Base-by-base conservation (phyloP, 2,888 invertebrate genomes). In the Sarcophaga rosellei region DNA sequence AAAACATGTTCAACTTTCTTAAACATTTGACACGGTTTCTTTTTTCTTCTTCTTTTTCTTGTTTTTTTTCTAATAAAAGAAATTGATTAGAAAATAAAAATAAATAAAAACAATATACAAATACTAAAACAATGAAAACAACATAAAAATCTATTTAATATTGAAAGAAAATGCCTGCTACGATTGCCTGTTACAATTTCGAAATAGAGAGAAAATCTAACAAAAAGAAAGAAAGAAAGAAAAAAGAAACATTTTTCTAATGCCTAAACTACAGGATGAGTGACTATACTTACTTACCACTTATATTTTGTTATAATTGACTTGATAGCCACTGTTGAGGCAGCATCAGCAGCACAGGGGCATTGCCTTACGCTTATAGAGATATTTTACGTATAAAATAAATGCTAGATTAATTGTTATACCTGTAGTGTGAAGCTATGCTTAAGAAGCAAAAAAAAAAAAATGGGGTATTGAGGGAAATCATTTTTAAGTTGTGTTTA, bases 1-100 rank as follows among this genome's bases (percentile, higher is more conserved):
- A 6, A 6, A 35, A 53, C 72, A 65, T 72, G 63, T 80, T 65
- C 53, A 86, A 86, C 86, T 84, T 84, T 84, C 81, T 84, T 76
- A 81, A 84, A 78, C 57, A 78, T 62, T 75, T 81, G 86, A 84
- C 86, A 84, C 72, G 86, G 84, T 84, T 86, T 86, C 69, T 66
- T 81, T 75, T 78, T 3, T 15, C 63, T 59, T 23, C n/a, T 69
- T 2, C 5, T 53, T 53, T n/a, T n/a, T n/a, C n/a, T n/a, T n/a
- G n/a, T n/a, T n/a, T n/a, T 4, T 53, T 53, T 53, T 17, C 17
- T 17, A 17, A 53, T 53, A 53, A 53, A 53, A 53, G 53, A 53
- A 66, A 74, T 47, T 20, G 65, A 74, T 62, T 35, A 20, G 21
- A 21, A 74, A 75, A 21, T 23, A 23, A 63, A 25, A 1, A 4